These are phyloP conservation scores for Orthosia gothica DNA, from an alignment of 2,888 invertebrate genomes.

Conservation along the genomic window DNA sequence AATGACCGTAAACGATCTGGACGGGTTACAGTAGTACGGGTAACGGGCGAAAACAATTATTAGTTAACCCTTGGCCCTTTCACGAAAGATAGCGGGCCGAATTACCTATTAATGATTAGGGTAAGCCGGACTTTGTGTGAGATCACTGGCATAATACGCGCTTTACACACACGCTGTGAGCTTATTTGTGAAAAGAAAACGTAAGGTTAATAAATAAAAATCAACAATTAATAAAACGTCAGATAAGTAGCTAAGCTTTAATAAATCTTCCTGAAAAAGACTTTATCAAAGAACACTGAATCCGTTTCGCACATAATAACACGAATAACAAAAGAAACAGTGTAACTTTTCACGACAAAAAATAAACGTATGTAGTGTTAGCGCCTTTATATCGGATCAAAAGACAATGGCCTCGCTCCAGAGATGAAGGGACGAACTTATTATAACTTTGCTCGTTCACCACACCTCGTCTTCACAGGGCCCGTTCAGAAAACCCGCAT, in stretches of 20 bases:
- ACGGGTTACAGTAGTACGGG: conserved; percentile 73
- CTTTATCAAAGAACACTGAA: conserved; percentile 20
- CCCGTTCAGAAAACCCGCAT: conserved; percentile 83
- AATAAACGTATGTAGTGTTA: conserved; percentile 63
- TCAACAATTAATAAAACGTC: conserved; percentile 4
- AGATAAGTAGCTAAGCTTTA: conserved; percentile 7
- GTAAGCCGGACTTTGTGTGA: conserved; percentile 59
- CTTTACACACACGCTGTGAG: conserved; percentile 33
- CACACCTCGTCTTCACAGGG: conserved; percentile 82
- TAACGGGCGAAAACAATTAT: conserved; percentile 80
- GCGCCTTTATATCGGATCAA: conserved; percentile 78
- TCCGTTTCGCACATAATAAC: conserved; percentile 20
- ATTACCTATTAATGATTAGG: conserved; percentile 75
- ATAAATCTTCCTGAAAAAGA: conserved; percentile 2
- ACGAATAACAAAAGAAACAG: conserved; percentile 32
- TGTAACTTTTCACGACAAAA: conserved; percentile 33
- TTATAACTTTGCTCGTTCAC: conserved; percentile 89
- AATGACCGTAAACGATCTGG: conserved; percentile 75
- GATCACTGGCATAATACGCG: conserved; percentile 50
- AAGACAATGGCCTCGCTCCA: conserved; percentile 81
- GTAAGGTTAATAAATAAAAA: background rate
- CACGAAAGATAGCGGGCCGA: conserved; percentile 73
- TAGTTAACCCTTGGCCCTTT: conserved; percentile 76
- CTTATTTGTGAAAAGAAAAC: conserved; percentile 30
- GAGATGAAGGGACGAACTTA: conserved; percentile 84